phyloP scores from a whole-genome alignment of 2,888 invertebrate species.

The Calephelis perditalis region DNA sequence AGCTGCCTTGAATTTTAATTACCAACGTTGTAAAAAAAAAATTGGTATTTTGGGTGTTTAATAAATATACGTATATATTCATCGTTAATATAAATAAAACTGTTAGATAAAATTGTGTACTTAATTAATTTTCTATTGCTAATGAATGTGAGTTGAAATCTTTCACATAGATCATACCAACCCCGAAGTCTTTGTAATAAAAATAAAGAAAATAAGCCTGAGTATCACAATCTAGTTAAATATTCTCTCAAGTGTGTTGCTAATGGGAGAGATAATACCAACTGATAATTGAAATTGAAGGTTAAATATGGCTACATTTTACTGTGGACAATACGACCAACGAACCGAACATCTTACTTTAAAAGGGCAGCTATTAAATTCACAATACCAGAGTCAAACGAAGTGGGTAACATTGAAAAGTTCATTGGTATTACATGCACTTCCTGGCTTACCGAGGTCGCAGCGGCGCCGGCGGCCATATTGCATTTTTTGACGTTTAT shows the following conservation, averaged over 20 bases:
- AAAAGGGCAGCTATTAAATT: slow-evolving; percentile 37
- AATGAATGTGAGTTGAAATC: no score
- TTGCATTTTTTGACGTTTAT: slow-evolving; percentile 73
- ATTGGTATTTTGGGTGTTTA: no score
- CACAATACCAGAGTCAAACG: slow-evolving; percentile 49
- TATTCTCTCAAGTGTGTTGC: background rate
- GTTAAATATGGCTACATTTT: slow-evolving; percentile 7
- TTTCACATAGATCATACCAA: no score
- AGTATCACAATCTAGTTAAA: background rate
- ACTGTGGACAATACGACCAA: slow-evolving; percentile 12
- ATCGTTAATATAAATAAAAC: no score
- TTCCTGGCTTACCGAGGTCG: slow-evolving; percentile 67
- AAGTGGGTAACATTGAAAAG: slow-evolving; percentile 73
- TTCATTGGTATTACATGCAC: slow-evolving; percentile 75
- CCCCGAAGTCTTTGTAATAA: no score
- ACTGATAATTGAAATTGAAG: slow-evolving; percentile 1
- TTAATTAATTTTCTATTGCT: no score
- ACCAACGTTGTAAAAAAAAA: no score
- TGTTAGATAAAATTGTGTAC: no score
- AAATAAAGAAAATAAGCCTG: no score
- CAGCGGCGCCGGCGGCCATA: slow-evolving; percentile 54
- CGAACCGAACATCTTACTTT: slow-evolving; percentile 28
- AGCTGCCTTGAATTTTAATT: no score
- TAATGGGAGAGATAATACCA: slow-evolving; percentile 6
- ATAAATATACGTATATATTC: no score